Evolutionary conservation across 2,888 invertebrate species (phyloP).

Genomic region (Liopterus haemorrhoidalis): DNA sequence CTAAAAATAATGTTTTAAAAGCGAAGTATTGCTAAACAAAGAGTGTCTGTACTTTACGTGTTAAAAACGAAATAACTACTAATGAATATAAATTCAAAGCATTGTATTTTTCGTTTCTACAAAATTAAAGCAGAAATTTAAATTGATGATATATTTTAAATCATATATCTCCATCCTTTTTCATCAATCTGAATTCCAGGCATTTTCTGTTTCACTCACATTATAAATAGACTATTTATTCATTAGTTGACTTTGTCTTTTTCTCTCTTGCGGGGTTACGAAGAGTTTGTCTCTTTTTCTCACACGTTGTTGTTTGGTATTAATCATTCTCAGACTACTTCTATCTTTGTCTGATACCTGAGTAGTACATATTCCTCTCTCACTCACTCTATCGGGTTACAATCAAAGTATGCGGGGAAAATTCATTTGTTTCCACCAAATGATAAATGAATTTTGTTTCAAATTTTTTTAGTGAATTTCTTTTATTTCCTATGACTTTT

Average conservation of each 20-base stretch:
- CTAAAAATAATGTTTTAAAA: no score
- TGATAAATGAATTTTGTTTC: slow-evolving; percentile 40
- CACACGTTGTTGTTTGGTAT: slow-evolving; percentile 37
- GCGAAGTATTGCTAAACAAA: no score
- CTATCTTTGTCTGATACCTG: slow-evolving; percentile 23
- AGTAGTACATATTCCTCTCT: slow-evolving; percentile 24
- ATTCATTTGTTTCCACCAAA: slow-evolving; percentile 45
- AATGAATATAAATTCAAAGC: slow-evolving; percentile 22
- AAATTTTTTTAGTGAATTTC: slow-evolving; percentile 30
- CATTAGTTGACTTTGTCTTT: slow-evolving; percentile 35
- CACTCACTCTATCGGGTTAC: slow-evolving; percentile 38
- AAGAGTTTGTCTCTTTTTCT: slow-evolving; percentile 25
- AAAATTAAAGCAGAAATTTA: slow-evolving; percentile 28
- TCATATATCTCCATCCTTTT: slow-evolving; percentile 19
- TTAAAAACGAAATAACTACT: no score
- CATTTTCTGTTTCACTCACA: slow-evolving; percentile 29
- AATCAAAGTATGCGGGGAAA: slow-evolving; percentile 41
- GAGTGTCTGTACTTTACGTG: no score
- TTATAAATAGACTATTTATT: slow-evolving; percentile 38
- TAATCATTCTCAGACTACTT: slow-evolving; percentile 37
- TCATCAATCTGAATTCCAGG: slow-evolving; percentile 24
- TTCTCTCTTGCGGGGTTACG: slow-evolving; percentile 27
- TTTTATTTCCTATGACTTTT: slow-evolving; percentile 33
- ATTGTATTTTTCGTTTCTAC: slow-evolving; percentile 24
- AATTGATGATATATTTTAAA: slow-evolving; percentile 37